Conservation (phyloP, 37 sponge, comb jelly and placozoan genomes). For the Tethya wilhelma region DNA sequence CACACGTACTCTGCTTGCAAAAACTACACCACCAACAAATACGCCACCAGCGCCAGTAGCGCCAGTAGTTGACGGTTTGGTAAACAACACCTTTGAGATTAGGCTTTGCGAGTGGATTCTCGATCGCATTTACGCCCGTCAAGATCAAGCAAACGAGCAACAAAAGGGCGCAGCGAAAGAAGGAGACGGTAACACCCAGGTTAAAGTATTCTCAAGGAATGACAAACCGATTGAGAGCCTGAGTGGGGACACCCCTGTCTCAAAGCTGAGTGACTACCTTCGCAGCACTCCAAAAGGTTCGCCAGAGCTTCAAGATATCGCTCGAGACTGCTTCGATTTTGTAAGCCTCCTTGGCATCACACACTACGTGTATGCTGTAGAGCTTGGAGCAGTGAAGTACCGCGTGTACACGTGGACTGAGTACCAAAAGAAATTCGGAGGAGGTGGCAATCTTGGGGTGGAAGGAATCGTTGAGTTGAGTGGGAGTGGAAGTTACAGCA, state of each 20-base stretch:
- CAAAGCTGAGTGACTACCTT: neutral
- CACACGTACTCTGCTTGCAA: neutral
- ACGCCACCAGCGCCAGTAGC: neutral
- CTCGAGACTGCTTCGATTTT: conserved; percentile 36
- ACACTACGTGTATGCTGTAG: conserved; percentile 63
- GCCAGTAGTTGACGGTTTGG: neutral
- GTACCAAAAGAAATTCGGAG: conserved; percentile 17
- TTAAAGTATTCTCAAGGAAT: neutral
- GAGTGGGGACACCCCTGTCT: neutral
- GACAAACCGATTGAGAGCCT: neutral
- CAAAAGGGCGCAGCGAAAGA: neutral
- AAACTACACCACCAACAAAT: neutral
- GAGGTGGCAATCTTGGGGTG: conserved; percentile 21
- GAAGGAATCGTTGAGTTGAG: neutral
- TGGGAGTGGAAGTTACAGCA: neutral
- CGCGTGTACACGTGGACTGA: conserved; percentile 52
- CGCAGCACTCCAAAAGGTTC: neutral
- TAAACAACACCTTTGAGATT: conserved; percentile 43
- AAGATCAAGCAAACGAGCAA: neutral
- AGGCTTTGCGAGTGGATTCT: conserved; percentile 60
- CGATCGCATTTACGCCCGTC: conserved; percentile 11
- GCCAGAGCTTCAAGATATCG: neutral
- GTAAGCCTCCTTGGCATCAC: conserved; percentile 54
- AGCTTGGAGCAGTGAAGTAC: conserved; percentile 67
- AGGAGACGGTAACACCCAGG: neutral